These are phyloP conservation scores for Hozukius guyotensis DNA, from an alignment of 2,797 vertebrate species.

Conservation along the genomic window DNA sequence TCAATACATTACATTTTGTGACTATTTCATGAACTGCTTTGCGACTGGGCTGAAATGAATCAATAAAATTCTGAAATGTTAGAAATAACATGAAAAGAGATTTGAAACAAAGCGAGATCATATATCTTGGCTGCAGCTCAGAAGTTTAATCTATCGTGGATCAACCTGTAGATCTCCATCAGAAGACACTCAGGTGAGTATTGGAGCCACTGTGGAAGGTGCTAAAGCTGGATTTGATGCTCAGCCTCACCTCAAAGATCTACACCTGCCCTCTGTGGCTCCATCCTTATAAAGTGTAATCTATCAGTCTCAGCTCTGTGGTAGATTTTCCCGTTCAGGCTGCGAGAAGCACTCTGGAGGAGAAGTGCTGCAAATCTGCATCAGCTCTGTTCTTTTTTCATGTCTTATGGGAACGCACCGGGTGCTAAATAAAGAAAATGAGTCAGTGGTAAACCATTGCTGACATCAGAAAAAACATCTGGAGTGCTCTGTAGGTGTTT, in stretches of 20 bases:
- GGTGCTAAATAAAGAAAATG: conserved; percentile 10
- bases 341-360: too few species aligned
- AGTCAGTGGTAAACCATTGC: conserved; percentile 3
- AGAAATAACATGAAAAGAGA: not conserved
- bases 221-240: not conserved
- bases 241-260: not conserved
- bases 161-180: not conserved
- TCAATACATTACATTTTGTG: too few species aligned
- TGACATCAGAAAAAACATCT: conserved; percentile 14
- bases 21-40: too few species aligned
- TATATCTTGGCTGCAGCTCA: not conserved
- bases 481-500: not conserved
- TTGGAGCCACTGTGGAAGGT: not conserved
- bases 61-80: not conserved
- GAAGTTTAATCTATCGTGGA: not conserved
- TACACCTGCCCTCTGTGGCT: not conserved
- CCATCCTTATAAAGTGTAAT: not conserved
- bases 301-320: too few species aligned
- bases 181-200: not conserved
- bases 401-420: not conserved
- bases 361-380: not conserved
- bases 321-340: too few species aligned
- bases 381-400: not conserved
- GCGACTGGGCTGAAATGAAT: not conserved
- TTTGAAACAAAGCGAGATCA: not conserved